Conservation (phyloP, 1,140 invertebrate species). For the Thrips palmi region DNA sequence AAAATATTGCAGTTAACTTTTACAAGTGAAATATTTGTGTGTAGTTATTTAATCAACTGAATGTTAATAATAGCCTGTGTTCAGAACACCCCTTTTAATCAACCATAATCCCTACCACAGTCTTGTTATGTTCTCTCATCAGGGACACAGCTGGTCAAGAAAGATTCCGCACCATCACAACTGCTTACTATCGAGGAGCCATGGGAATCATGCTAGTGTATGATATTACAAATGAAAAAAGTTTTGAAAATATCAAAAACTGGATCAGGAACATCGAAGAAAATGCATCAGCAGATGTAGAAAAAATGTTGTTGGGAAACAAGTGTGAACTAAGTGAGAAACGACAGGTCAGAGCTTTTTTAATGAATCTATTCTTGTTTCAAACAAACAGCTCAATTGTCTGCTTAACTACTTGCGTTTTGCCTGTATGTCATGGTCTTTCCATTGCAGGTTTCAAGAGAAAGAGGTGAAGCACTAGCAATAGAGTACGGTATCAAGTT, state of each 20-base stretch:
- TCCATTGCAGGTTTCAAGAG: conserved; percentile 35
- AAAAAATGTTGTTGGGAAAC: conserved; percentile 89
- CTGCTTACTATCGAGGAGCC: conserved; percentile 93
- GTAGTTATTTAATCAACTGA: not conserved
- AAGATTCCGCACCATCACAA: conserved; percentile 94
- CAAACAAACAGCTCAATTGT: not conserved
- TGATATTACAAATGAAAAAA: conserved; percentile 95
- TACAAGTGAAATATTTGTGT: not conserved
- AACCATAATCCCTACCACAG: not conserved
- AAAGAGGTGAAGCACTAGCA: conserved; percentile 54
- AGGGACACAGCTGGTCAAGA: conserved; percentile 95
- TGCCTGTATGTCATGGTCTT: no score
- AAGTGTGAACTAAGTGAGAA: conserved; percentile 87
- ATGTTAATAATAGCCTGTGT: conserved; percentile 1
- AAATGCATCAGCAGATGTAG: conserved; percentile 82
- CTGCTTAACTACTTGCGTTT: no score
- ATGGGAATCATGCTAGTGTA: conserved; percentile 99
- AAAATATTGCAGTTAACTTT: no score
- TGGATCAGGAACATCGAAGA: conserved; percentile 99
- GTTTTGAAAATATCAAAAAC: conserved; percentile 97
- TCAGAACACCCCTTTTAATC: not conserved
- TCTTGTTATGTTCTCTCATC: conserved; percentile 15
- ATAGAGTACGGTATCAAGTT: conserved; percentile 86
- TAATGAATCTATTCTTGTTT: not conserved
- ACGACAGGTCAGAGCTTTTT: conserved; percentile 43